Evolutionary conservation across 1,140 invertebrate genomes (phyloP).

Genomic region (Cyclargus thomasi): DNA sequence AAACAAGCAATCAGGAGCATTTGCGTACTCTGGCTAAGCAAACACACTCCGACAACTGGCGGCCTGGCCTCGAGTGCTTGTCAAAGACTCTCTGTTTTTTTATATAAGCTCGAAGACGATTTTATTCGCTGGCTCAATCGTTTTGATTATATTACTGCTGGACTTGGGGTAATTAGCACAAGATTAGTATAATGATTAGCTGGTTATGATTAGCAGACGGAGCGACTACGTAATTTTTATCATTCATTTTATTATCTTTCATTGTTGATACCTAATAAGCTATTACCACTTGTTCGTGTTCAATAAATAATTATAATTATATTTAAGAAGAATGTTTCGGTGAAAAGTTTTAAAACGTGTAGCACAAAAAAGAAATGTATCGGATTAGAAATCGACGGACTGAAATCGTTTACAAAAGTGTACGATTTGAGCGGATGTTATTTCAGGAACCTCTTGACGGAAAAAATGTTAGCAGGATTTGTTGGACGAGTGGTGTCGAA

Average conservation of each 20-base stretch:
- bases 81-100: slow-evolving; percentile 56
- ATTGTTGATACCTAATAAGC: no score
- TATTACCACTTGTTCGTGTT: no score
- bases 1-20: slow-evolving; percentile 69
- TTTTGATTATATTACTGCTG: not conserved
- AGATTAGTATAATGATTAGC: not conserved
- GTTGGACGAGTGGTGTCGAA: slow-evolving; percentile 1
- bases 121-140: slow-evolving; percentile 19
- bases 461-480: slow-evolving; percentile 9
- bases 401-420: slow-evolving; percentile 1
- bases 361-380: slow-evolving; percentile 23
- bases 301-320: no score
- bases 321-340: no score
- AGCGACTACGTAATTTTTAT: no score
- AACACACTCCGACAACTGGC: slow-evolving; percentile 39
- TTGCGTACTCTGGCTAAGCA: slow-evolving; percentile 55
- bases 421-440: not conserved
- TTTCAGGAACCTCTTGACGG: not conserved
- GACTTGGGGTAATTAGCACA: not conserved
- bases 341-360: not conserved
- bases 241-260: no score
- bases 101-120: slow-evolving; percentile 37
- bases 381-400: slow-evolving; percentile 23
- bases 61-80: slow-evolving; percentile 41
- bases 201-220: no score